A percentile compares a stretch with the other conserved stretches of the same genome.
Conservation (phyloP, 2,113 vertebrate genomes). For the Corythoichthys intestinalis region DNA sequence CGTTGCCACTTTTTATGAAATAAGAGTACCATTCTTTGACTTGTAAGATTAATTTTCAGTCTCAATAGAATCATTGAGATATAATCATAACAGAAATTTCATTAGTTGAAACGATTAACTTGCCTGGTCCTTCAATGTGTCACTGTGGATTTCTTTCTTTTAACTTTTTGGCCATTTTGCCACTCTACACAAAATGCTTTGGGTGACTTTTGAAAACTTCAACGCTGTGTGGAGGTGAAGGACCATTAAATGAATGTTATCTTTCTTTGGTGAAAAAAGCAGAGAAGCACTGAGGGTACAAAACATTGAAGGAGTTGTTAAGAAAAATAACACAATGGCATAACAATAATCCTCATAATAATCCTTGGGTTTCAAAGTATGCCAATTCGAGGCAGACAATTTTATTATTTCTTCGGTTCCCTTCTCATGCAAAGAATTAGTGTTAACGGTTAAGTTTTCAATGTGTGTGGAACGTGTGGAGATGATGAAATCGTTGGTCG, state of each 20-base stretch:
- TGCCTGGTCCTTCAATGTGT: not conserved
- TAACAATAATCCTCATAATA: conserved; percentile 14
- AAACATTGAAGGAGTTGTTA: not conserved
- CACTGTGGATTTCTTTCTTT: conserved; percentile 16
- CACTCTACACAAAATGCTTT: not conserved
- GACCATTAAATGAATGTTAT: conserved; percentile 26
- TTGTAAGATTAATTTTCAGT: not conserved
- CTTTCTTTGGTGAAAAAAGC: not conserved
- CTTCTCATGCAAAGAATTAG: not conserved
- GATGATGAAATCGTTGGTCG: conserved; percentile 43
- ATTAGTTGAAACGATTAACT: not conserved
- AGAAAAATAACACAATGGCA: conserved; percentile 1
- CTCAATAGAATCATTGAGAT: not conserved
- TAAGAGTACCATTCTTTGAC: too few relatives aligned
- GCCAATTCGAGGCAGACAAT: conserved; percentile 10
- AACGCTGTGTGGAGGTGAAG: conserved; percentile 49
- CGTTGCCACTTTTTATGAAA: too few relatives aligned
- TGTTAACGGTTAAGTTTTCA: conserved; percentile 28
- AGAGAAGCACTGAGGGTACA: not conserved
- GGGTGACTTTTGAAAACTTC: conserved; percentile 26
- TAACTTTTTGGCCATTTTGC: conserved; percentile 8
- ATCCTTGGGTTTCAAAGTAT: conserved; percentile 21
- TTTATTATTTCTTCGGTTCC: not conserved
- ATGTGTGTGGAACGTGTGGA: conserved; percentile 20
- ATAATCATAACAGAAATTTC: not conserved